Evolutionary conservation across 2,888 invertebrate genomes (phyloP).

Genomic region (Drosophila leonis): DNA sequence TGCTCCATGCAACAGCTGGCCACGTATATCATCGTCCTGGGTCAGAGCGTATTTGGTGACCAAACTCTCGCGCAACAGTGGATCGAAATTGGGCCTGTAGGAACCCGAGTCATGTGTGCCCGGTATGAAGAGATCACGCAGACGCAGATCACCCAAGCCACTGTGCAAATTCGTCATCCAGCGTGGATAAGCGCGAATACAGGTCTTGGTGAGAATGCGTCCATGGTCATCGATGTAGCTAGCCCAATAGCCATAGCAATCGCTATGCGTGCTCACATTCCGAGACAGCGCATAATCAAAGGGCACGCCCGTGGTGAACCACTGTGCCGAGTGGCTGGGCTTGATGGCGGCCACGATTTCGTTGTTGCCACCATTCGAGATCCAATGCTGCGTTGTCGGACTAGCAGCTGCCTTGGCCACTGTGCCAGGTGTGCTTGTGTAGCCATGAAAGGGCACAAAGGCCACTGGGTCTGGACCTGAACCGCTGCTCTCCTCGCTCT

Average conservation of each 20-base stretch:
- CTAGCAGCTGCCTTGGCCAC: not conserved
- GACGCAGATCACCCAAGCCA: slow-evolving; percentile 85
- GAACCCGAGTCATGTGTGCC: slow-evolving; percentile 90
- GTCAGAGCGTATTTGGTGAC: slow-evolving; percentile 86
- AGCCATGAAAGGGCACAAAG: slow-evolving; percentile 61
- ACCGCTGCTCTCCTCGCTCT: slow-evolving; percentile 64
- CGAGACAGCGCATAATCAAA: slow-evolving; percentile 81
- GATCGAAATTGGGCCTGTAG: slow-evolving; percentile 85
- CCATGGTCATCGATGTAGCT: slow-evolving; percentile 82
- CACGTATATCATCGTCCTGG: slow-evolving; percentile 87
- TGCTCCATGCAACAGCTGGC: slow-evolving; percentile 88
- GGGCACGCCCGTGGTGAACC: slow-evolving; percentile 84
- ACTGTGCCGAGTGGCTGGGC: slow-evolving; percentile 75
- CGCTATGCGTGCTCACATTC: slow-evolving; percentile 76
- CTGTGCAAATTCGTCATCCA: slow-evolving; percentile 87
- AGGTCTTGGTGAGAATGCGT: slow-evolving; percentile 84
- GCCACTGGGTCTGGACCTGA: slow-evolving; percentile 39
- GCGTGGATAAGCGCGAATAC: slow-evolving; percentile 86
- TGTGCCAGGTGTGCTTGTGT: slow-evolving; percentile 41
- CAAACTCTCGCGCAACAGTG: slow-evolving; percentile 82
- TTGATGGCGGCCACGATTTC: slow-evolving; percentile 78
- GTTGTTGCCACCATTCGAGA: slow-evolving; percentile 76
- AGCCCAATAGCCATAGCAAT: slow-evolving; percentile 85
- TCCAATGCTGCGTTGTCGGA: slow-evolving; percentile 70
- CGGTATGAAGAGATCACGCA: slow-evolving; percentile 88